Conservation (phyloP, 2,113 vertebrate species). For the Heterotilapia buettikoferi region DNA sequence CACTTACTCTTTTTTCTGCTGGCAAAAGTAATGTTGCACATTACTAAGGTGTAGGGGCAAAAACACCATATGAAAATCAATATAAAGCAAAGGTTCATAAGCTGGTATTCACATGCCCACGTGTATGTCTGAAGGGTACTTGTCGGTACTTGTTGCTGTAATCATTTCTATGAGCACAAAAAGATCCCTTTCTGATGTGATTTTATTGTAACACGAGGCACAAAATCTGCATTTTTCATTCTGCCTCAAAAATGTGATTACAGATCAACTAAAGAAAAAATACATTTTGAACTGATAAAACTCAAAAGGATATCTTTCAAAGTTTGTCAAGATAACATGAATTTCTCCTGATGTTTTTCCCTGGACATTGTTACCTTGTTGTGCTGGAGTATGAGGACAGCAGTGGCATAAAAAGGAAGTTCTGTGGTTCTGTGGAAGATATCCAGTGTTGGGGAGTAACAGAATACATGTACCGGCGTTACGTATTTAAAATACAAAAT, state of each 20-base stretch:
- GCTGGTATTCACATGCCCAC: neutral
- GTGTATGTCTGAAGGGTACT: neutral
- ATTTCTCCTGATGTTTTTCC: neutral
- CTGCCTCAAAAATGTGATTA: neutral
- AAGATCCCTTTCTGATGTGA: neutral
- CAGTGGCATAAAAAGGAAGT: neutral
- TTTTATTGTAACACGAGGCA: neutral
- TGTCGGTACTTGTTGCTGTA: neutral
- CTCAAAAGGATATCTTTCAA: neutral
- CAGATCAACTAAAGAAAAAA: neutral
- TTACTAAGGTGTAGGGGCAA: neutral
- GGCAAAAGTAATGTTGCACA: neutral
- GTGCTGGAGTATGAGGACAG: neutral
- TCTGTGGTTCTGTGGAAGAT: neutral
- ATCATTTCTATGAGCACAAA: neutral
- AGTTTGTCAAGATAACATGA: neutral
- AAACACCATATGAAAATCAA: neutral
- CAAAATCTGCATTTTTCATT: neutral
- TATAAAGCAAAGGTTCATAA: neutral
- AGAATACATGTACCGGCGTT: neutral
- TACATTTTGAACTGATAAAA: neutral
- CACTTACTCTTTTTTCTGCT: neutral
- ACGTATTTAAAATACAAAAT: neutral
- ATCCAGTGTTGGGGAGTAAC: neutral
- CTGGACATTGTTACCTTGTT: neutral